Evolutionary conservation across 2,113 vertebrate species (phyloP), one percentile per base, ranked within the genome.

Genomic region (Eublepharis macularius): DNA sequence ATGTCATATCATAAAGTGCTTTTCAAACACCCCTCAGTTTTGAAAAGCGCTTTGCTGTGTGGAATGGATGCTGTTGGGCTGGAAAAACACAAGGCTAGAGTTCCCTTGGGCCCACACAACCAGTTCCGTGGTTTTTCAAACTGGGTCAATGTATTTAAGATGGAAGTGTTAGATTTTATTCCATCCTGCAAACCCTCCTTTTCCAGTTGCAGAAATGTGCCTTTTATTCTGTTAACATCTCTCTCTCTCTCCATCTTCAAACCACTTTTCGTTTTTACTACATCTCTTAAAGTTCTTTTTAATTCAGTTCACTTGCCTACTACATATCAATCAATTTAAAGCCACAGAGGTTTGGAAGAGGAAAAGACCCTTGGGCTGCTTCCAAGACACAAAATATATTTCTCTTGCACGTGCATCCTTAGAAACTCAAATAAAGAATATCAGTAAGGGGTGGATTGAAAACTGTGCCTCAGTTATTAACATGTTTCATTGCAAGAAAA

Each of bases 391-490:
- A 51, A 29, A 65, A 29, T 43, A 78, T 63, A 78, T 36, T 86
- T 70, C 72, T 68, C 66, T n/a, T 0, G 0, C 16, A 0, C 13
- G 41, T 21, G 1, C 34, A 49, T 26, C 41, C 51, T 47, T 87
- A 47, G 49, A 91, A 93, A 86, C 81, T 73, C 21, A 85, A 72
- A 80, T 26, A 0, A 77, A 43, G 21, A 82, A 26, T n/a, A 39
- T 51, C 36, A 89, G 78, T 63, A 32, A 8, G n/a, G 36, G 57
- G 24, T 85, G 32, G 45, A 87, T 92, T 66, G 29, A 74, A 88
- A 91, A 57, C 19, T 76, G 70, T 75, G 65, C 81, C 43, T 49
- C 51, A 45, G 65, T 75, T 74, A 41, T 7, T 49, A 34, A 49
- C 7, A 34, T 26, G 1, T 66, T 75, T 57, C 43, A 21, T 32